Conservation (phyloP, 2,888 invertebrate species). For the Ptychoptera contaminata region DNA sequence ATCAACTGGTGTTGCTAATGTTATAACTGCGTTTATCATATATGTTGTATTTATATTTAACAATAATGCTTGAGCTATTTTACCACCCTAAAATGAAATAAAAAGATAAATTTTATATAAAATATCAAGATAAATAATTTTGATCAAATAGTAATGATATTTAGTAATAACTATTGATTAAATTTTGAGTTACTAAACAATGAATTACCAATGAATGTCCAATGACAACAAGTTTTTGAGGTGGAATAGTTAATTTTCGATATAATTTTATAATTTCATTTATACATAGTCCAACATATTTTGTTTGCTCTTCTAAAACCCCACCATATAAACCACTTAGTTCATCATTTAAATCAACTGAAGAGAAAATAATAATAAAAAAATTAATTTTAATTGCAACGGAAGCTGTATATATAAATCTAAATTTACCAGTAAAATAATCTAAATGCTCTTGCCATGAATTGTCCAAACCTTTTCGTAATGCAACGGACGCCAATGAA, state of each 20-base stretch:
- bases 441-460: slow-evolving; percentile 67
- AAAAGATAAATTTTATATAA: slow-evolving; percentile 12
- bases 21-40: slow-evolving; percentile 54
- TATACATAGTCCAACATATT: slow-evolving; percentile 54
- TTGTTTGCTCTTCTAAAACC: slow-evolving; percentile 58
- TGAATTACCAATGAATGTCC: slow-evolving; percentile 91
- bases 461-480: slow-evolving; percentile 62
- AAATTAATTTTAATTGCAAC: slow-evolving; percentile 6
- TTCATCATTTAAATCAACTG: slow-evolving; percentile 79
- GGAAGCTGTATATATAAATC: background rate
- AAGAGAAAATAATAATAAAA: slow-evolving; percentile 10
- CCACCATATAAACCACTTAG: slow-evolving; percentile 77
- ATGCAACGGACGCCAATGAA: slow-evolving; percentile 82
- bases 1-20: slow-evolving; percentile 70
- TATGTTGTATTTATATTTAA: slow-evolving; percentile 41
- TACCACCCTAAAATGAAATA: slow-evolving; percentile 49
- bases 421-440: slow-evolving; percentile 55
- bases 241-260: slow-evolving; percentile 31
- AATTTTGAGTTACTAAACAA: background rate
- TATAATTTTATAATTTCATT: slow-evolving; percentile 62
- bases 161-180: background rate
- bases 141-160: too few species aligned
- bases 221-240: slow-evolving; percentile 56
- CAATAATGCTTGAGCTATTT: slow-evolving; percentile 62
- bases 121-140: too few species aligned